Percentiles rank a stretch among this genome's conserved stretches.
These are phyloP conservation scores for Anisognathus igniventris DNA, from an alignment of 2,797 vertebrate genomes.

Conservation along the genomic window DNA sequence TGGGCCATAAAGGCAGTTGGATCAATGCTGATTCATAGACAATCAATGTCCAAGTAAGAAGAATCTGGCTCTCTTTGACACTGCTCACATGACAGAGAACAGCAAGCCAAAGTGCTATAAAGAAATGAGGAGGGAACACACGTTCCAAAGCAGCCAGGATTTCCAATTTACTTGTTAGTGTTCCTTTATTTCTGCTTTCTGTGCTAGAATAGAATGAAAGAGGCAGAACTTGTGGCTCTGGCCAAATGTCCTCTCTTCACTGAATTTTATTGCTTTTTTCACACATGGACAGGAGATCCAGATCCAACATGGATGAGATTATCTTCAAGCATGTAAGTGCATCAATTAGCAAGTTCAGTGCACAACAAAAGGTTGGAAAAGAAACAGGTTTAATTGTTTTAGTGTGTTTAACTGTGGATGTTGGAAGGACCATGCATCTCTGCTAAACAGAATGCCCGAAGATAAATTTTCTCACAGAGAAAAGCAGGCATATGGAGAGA, in stretches of 20 bases:
- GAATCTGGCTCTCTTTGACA: background rate
- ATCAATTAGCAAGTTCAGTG: background rate
- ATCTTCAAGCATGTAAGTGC: background rate
- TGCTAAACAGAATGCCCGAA: background rate
- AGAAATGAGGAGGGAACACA: background rate
- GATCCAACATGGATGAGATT: background rate
- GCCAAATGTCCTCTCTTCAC: background rate
- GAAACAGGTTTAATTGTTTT: background rate
- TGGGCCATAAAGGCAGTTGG: background rate
- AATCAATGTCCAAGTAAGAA: conserved; percentile 13
- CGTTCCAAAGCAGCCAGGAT: background rate
- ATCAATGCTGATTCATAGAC: background rate
- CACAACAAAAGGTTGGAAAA: background rate
- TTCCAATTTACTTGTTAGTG: background rate
- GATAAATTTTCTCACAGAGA: background rate
- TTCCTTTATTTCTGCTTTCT: conserved; percentile 22
- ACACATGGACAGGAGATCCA: background rate
- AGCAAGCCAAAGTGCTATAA: conserved; percentile 10
- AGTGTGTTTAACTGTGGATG: background rate
- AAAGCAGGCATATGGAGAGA: background rate
- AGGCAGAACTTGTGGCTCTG: background rate
- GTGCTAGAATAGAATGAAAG: background rate
- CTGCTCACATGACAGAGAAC: background rate
- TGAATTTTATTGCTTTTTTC: background rate
- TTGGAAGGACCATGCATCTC: background rate